Evolutionary conservation across 2,797 vertebrate species (phyloP), one percentile per base, ranked within the genome.

Genomic region (Coluber constrictor): DNA sequence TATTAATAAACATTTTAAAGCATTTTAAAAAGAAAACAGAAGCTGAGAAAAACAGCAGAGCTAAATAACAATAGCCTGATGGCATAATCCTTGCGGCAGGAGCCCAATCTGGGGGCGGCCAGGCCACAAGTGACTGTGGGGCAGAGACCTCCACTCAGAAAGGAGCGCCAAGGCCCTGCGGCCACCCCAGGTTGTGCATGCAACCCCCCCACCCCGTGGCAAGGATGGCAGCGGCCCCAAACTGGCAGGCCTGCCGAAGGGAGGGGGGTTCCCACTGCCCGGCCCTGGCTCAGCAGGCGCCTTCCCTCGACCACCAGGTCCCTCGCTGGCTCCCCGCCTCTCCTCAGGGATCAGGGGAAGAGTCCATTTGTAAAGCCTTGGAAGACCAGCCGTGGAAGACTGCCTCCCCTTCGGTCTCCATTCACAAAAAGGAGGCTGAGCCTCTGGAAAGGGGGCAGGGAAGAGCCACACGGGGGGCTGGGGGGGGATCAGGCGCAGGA

Each of bases 391-490:
- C 3, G 3, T 3, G 60, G 60, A 11, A 61, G 0, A 3, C 25
- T 63, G 60, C 3, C 1, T 1, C 25, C 25, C 4, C 25, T 63
- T 29, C 11, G 23, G 60, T 10, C 60, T 10, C 60, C 23, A 1
- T 25, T 29, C 27, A 4, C 4, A 63, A 12, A 11, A 63, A 12
- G 27, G 60, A 63, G 10, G 0, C 25, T 25, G 59, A 25, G 23
- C 23, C 60, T 63, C 25, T 63, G 60, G 10, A 4, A 29, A 11
- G 60, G 27, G 10, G 6, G 60, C 60, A 27, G 60, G 4, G 60
- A 10, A 61, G 60, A 12, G 60, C 60, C 9, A 63, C 3, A 0
- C 0, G 11, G 10, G 9, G 10, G 59, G 9, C 2, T 2, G 0
- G 7, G 59, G 57, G 56, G 56, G 56, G 5, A 23, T 6, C 5